phyloP scores from a whole-genome alignment of 2,113 vertebrate species.

The Aspiorhynchus laticeps region DNA sequence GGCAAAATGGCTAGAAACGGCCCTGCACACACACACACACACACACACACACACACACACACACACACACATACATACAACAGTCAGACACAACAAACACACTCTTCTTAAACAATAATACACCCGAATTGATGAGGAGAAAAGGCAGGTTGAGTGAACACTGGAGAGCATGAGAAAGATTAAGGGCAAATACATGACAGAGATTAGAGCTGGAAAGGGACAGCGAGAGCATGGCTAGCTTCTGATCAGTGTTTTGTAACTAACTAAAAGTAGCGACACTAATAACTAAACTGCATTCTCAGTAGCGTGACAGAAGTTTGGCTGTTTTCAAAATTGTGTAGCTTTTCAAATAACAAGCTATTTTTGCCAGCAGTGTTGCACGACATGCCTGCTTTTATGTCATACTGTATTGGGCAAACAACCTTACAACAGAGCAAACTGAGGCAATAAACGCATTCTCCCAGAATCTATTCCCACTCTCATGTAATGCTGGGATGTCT shows the following conservation, averaged over 20 bases:
- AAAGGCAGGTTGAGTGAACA: background rate
- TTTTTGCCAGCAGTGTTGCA: background rate
- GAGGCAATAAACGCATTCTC: slow-evolving; percentile 6
- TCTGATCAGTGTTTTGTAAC: background rate
- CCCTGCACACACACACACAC: too few species aligned
- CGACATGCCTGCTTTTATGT: background rate
- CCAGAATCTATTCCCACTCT: background rate
- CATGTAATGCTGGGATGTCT: background rate
- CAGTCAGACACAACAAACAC: background rate
- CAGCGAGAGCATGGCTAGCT: background rate
- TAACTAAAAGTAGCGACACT: background rate
- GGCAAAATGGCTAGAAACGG: too few species aligned
- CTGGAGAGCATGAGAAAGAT: background rate
- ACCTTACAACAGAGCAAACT: background rate
- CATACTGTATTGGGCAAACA: background rate
- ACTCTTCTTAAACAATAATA: slow-evolving; percentile 29
- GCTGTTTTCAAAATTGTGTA: slow-evolving; percentile 3
- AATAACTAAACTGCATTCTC: background rate
- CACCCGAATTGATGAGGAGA: background rate
- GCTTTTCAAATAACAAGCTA: background rate
- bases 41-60: too few species aligned
- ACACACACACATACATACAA: background rate
- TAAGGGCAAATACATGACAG: background rate
- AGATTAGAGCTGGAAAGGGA: slow-evolving; percentile 2
- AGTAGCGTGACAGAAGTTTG: background rate